Base-by-base conservation (phyloP, 2,888 invertebrate genomes). In the Epistrophe eligans region DNA sequence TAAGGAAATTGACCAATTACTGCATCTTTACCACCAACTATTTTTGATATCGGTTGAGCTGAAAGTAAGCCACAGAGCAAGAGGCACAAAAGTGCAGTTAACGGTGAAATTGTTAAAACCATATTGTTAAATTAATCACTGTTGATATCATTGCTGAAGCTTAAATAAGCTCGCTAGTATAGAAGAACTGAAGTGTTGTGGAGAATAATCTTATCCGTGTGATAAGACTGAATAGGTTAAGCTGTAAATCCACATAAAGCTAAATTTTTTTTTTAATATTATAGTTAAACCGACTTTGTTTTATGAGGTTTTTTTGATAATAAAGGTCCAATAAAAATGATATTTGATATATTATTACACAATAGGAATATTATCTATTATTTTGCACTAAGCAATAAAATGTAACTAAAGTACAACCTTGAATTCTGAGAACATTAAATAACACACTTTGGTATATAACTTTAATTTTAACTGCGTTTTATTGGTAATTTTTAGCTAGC, bases 1-100 rank as follows among this genome's bases (percentile, higher is more conserved):
- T 92, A 90, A 2, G 91, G 92, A 87, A 93, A 93, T 79, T 93
- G 91, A 0, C 90, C 91, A 17, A 79, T 83, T 0, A 10, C 35
- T 0, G 93, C 93, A 24, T 90, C 83, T 4, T 88, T 57, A 0
- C 93, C 93, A 8, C 92, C 92, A 17, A 92, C 91, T 57, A 92
- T 89, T 13, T 71, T 90, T 2, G 55, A 13, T n/a, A 19, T 28
- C 40, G 70, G 70, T 10, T 67, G 67, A 10, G 35, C 35, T 50
- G 15, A 55, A 9, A 9, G 28, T 15, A 15, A 2, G 13, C 11
- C 55, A 28, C 28, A 28, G 9, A 55, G 28, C 9, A 55, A 9
- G 9, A 55, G n/a, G 0, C 55, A 55, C 55, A 55, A 28, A 32
- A 32, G 17, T 58, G 35, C 58, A 17, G 17, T 79, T 13, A 45